phyloP scores from a whole-genome alignment of 2,113 vertebrate genomes.

The Osmerus mordax region DNA sequence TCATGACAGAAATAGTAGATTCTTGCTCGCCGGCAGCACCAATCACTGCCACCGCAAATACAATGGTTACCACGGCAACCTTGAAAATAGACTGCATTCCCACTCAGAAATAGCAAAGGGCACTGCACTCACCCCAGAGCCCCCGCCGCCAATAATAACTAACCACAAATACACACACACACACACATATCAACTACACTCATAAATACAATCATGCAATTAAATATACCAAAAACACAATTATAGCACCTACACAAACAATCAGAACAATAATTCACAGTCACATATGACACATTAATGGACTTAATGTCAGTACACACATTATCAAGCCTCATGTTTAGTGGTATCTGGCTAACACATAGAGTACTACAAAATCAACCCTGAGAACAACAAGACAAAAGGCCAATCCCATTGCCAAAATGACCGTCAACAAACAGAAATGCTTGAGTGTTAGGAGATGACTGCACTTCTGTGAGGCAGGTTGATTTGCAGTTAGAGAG shows the following conservation, averaged over 20 bases:
- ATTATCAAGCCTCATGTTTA: neutral
- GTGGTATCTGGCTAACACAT: no score
- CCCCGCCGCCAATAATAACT: slow-evolving; percentile 56
- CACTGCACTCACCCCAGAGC: slow-evolving; percentile 56
- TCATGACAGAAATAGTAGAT: slow-evolving; percentile 78
- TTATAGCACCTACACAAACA: slow-evolving; percentile 53
- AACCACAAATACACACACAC: slow-evolving; percentile 40
- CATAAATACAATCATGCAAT: slow-evolving; percentile 43
- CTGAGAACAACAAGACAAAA: no score
- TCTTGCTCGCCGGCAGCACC: slow-evolving; percentile 72
- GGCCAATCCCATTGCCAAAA: neutral
- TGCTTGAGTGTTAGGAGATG: no score
- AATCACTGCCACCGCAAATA: slow-evolving; percentile 75
- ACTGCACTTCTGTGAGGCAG: neutral
- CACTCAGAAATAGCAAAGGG: slow-evolving; percentile 69
- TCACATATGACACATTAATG: no score
- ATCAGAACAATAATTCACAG: slow-evolving; percentile 15
- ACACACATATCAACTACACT: slow-evolving; percentile 38
- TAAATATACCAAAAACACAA: slow-evolving; percentile 48
- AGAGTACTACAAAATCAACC: no score
- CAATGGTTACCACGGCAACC: slow-evolving; percentile 80
- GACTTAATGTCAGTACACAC: neutral
- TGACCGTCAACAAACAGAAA: neutral
- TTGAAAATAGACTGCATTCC: slow-evolving; percentile 74
- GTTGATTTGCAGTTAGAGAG: neutral